Evolutionary conservation across 2,888 invertebrate genomes (phyloP), one percentile per base, ranked within the genome.

Genomic region (Coecobrya sp.): DNA sequence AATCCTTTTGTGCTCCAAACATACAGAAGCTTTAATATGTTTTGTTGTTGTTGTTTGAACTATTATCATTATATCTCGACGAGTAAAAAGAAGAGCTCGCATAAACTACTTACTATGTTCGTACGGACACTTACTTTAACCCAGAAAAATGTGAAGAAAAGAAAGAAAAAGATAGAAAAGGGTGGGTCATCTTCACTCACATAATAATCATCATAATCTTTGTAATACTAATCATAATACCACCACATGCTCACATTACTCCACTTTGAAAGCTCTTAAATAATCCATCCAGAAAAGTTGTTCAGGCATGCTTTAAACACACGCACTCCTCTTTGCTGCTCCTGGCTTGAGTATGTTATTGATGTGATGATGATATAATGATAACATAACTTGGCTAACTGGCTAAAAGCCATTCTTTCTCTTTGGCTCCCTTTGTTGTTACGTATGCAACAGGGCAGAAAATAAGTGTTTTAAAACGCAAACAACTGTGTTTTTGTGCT

Each of bases 161-260:
- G 70, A 85, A 65, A 55, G 59, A 81, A 82, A 62, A 88, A 81
- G 30, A 79, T 59, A 55, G 55, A 70, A 88, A 81, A 82, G 82
- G 89, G 82, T 89, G 89, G 89, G 89, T 89, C 89, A 89, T 89
- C 84, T 84, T 89, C 89, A 84, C 73, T 84, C 81, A 89, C 89
- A 59, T 89, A 82, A 89, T 89, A 89, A 84, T 89, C 88, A 88
- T 88, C 89, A 70, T 89, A 89, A 89, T 89, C 82, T 89, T 89
- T 65, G 65, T 89, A 89, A 82, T 89, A 89, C 62, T 82, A 82
- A 89, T 89, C 89, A 81, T 88, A 87, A 82, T 82, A 52, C 42
- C 68, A 81, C 25, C 65, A 30, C 16, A 30, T 22, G 81, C 36
- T 19, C 89, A 84, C 59, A 82, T 89, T 89, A 89, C 89, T 89